phyloP scores from a whole-genome alignment of 2,888 invertebrate genomes.

The Laothoe populi region DNA sequence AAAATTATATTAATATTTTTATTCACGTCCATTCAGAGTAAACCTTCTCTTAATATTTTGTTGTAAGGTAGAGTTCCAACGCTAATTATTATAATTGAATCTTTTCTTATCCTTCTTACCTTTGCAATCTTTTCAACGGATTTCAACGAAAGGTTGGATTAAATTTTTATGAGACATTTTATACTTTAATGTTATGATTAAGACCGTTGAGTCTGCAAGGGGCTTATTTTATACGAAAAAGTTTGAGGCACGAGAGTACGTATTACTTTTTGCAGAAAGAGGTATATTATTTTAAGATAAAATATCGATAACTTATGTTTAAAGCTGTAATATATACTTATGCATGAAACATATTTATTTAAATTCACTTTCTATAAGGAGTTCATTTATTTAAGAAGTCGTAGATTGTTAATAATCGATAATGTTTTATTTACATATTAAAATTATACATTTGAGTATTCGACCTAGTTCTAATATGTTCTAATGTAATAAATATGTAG shows the following conservation, averaged over 20 bases:
- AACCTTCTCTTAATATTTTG: conserved; percentile 20
- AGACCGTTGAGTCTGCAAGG: not conserved
- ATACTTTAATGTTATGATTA: conserved; percentile 11
- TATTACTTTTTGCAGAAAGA: not conserved
- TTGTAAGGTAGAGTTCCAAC: conserved; percentile 29
- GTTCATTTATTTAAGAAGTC: too few relatives aligned
- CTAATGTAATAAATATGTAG: not conserved
- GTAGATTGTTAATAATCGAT: too few relatives aligned
- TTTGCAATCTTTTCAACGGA: conserved; percentile 37
- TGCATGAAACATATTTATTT: too few relatives aligned
- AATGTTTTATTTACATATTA: too few relatives aligned
- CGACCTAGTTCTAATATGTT: too few relatives aligned
- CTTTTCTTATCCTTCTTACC: conserved; percentile 38
- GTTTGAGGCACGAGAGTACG: not conserved
- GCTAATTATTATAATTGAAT: conserved; percentile 47
- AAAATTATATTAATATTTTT: conserved; percentile 5
- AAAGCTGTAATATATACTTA: too few relatives aligned
- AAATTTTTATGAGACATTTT: conserved; percentile 27
- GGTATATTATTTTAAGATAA: too few relatives aligned
- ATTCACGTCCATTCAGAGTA: conserved; percentile 9
- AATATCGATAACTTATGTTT: too few relatives aligned
- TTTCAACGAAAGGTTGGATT: conserved; percentile 26
- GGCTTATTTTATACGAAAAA: conserved; percentile 1
- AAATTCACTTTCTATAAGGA: too few relatives aligned
- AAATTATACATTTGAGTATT: too few relatives aligned